These are phyloP conservation scores for Drosophila ambigua DNA, from an alignment of 1,140 invertebrate genomes.

Conservation along the genomic window DNA sequence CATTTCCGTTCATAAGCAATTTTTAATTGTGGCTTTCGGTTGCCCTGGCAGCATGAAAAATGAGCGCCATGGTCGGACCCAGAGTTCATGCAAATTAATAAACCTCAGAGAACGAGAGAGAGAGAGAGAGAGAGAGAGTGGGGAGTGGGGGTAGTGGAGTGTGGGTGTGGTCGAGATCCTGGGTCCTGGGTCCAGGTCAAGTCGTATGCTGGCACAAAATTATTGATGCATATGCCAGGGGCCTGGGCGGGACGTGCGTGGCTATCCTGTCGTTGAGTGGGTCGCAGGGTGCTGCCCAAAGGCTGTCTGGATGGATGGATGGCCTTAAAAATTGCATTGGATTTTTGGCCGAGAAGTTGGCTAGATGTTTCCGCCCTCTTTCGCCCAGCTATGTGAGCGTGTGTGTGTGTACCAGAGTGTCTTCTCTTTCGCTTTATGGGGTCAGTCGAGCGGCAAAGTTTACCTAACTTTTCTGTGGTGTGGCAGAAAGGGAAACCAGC, in stretches of 20 bases:
- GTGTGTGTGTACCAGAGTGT: too few relatives aligned
- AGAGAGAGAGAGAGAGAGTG: conserved; percentile 23
- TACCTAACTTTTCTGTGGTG: conserved; percentile 51
- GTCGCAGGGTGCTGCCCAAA: conserved; percentile 4
- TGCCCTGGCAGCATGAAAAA: conserved; percentile 67
- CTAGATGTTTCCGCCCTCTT: conserved; percentile 7
- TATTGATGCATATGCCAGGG: conserved; percentile 66
- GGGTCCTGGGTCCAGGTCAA: not conserved
- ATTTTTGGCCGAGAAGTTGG: conserved; percentile 37
- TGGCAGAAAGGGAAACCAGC: conserved; percentile 1
- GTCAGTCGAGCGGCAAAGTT: conserved; percentile 50
- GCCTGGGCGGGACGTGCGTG: conserved; percentile 43
- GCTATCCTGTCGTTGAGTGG: conserved; percentile 31
- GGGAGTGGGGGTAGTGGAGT: conserved; percentile 28
- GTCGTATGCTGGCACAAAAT: conserved; percentile 37
- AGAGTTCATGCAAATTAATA: conserved; percentile 80
- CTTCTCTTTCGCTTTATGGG: conserved; percentile 12
- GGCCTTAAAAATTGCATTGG: conserved; percentile 42
- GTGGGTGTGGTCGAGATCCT: not conserved
- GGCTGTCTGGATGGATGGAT: conserved; percentile 28
- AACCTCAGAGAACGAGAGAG: conserved; percentile 58
- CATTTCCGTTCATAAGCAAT: conserved; percentile 79
- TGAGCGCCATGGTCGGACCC: conserved; percentile 50
- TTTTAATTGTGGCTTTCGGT: conserved; percentile 77
- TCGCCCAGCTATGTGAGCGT: not conserved